Conservation (phyloP, 2,797 vertebrate genomes). For the Poecilia velifera region DNA sequence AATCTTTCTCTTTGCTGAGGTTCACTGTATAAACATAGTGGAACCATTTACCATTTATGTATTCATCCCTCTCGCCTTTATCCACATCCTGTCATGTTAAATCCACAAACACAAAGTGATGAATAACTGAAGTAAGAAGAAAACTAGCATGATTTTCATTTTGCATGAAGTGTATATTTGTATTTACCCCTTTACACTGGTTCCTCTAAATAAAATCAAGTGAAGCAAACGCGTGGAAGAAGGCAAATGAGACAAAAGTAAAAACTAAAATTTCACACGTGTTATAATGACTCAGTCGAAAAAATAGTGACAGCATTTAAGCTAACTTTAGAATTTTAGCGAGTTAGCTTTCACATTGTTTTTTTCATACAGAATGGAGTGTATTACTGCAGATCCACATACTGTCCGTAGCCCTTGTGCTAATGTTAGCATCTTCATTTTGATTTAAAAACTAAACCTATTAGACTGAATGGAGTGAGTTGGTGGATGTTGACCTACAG, state of each 20-base stretch:
- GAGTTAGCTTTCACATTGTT: no score
- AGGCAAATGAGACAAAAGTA: background rate
- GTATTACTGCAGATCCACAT: no score
- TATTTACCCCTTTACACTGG: background rate
- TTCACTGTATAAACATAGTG: background rate
- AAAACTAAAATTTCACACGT: background rate
- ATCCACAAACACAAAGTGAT: background rate
- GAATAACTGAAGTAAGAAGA: background rate
- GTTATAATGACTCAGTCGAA: background rate
- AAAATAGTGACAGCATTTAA: no score
- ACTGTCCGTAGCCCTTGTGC: no score
- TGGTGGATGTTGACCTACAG: no score
- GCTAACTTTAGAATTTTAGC: no score
- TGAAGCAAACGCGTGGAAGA: background rate
- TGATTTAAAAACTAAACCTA: no score
- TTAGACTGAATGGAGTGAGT: no score
- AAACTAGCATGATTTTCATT: background rate
- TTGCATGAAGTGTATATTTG: background rate
- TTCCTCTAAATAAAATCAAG: background rate
- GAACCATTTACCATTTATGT: background rate
- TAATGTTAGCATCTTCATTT: no score
- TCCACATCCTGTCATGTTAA: background rate
- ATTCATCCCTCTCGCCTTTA: background rate
- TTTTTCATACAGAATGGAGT: no score
- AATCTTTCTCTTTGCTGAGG: background rate